Percentiles rank a stretch among this genome's conserved stretches.
phyloP scores from a whole-genome alignment of 2,113 vertebrate genomes.

The Hypomesus transpacificus region DNA sequence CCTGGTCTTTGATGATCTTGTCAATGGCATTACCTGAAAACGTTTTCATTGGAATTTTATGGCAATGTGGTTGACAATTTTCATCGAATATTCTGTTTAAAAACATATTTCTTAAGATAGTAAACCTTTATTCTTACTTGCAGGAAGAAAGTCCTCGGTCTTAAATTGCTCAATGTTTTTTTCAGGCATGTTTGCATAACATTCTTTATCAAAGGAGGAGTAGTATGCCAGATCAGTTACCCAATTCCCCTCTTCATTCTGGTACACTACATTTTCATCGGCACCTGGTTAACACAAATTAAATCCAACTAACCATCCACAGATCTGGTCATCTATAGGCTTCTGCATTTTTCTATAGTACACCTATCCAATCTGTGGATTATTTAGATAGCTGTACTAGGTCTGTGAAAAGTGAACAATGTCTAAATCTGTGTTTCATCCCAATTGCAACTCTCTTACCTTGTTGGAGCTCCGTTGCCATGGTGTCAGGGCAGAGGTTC shows the following conservation, averaged over 20 bases:
- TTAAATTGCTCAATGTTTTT: constrained; percentile 49
- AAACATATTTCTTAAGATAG: not conserved
- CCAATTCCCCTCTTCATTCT: constrained; percentile 94
- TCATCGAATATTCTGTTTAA: no score
- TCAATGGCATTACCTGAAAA: constrained; percentile 81
- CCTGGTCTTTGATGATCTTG: constrained; percentile 84
- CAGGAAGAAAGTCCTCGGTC: constrained; percentile 82
- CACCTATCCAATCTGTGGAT: no score
- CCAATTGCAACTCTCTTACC: constrained; percentile 39
- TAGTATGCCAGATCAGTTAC: constrained; percentile 97
- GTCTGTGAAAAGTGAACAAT: not conserved
- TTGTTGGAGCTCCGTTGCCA: constrained; percentile 61
- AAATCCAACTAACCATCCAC: constrained; percentile 28
- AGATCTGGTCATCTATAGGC: not conserved
- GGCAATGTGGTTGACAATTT: no score
- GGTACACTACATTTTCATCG: constrained; percentile 82
- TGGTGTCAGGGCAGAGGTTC: constrained; percentile 55
- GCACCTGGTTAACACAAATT: constrained; percentile 54
- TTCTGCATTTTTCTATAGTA: not conserved
- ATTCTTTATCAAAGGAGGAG: constrained; percentile 84
- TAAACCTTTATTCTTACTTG: constrained; percentile 72
- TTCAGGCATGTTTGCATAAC: constrained; percentile 61
- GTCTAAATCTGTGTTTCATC: no score
- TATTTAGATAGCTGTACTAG: no score
- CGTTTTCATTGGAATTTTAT: not conserved